Percentiles rank a stretch among this genome's conserved stretches.
Conservation (phyloP, 2,113 vertebrate genomes). For the Bufo bufo region DNA sequence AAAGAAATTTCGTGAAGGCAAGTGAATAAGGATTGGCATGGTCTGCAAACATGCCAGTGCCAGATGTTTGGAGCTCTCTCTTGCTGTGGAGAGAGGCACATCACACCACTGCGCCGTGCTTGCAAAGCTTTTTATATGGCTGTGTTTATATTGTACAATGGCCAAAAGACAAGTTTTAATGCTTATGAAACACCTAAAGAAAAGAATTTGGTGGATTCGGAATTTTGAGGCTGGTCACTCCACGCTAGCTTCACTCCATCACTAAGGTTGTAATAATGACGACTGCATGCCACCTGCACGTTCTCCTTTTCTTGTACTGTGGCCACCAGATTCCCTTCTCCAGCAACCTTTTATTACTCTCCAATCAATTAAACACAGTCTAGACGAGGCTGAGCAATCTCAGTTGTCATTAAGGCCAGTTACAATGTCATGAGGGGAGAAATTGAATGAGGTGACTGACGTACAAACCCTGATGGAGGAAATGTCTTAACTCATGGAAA, state of each 20-base stretch:
- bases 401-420: background rate
- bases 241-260: conserved; percentile 21
- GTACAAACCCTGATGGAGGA: background rate
- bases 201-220: background rate
- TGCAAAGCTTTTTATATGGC: background rate
- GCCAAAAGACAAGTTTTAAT: conserved; percentile 12
- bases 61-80: conserved; percentile 9
- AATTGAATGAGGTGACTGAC: background rate
- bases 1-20: background rate
- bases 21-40: background rate
- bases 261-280: background rate
- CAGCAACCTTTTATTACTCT: background rate
- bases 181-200: conserved; percentile 36
- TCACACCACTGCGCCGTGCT: background rate
- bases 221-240: background rate
- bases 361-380: background rate
- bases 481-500: background rate
- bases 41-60: conserved; percentile 3
- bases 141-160: conserved; percentile 39
- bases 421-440: background rate
- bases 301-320: background rate
- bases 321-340: conserved; percentile 16
- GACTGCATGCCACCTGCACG: background rate
- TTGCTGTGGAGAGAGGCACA: background rate
- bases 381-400: conserved; percentile 7